These are phyloP conservation scores for Drosophila phalerata DNA, from an alignment of 2,888 invertebrate genomes.

Conservation along the genomic window DNA sequence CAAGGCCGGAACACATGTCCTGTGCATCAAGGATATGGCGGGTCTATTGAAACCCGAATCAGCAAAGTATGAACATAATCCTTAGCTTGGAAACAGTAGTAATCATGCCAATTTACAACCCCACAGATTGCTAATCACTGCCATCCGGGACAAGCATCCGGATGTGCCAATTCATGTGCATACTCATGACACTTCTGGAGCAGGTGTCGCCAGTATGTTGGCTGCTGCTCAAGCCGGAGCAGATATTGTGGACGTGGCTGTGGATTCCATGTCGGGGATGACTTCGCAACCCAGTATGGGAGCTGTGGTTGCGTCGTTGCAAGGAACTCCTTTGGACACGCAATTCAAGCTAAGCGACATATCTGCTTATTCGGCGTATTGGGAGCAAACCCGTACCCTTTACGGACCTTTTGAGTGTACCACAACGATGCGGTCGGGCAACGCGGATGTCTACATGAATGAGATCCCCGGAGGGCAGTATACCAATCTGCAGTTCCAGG, in stretches of 20 bases:
- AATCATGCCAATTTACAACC: background rate
- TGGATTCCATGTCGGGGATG: constrained; percentile 99
- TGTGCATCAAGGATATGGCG: constrained; percentile 99
- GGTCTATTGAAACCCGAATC: constrained; percentile 97
- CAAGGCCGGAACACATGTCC: constrained; percentile 97
- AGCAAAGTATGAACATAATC: constrained; percentile 88
- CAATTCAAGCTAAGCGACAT: constrained; percentile 91
- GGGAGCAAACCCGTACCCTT: constrained; percentile 98
- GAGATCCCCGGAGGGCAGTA: constrained; percentile 99
- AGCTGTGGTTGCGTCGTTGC: constrained; percentile 95
- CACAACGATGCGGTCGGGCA: constrained; percentile 99
- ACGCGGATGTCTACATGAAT: constrained; percentile 99
- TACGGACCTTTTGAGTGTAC: constrained; percentile 99
- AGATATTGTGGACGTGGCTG: constrained; percentile 98
- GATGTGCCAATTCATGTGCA: constrained; percentile 99
- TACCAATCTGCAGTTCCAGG: constrained; percentile 99
- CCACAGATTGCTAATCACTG: constrained; percentile 90
- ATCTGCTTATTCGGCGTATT: constrained; percentile 98
- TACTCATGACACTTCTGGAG: constrained; percentile 99
- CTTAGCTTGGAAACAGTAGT: background rate
- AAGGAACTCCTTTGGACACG: constrained; percentile 86
- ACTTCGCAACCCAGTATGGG: constrained; percentile 99
- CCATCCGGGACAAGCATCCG: constrained; percentile 96
- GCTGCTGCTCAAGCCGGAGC: constrained; percentile 97
- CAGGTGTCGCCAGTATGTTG: constrained; percentile 97